Evolutionary conservation across 1,140 invertebrate species (phyloP), one percentile per base, ranked within the genome.

Genomic region (Physella acuta): DNA sequence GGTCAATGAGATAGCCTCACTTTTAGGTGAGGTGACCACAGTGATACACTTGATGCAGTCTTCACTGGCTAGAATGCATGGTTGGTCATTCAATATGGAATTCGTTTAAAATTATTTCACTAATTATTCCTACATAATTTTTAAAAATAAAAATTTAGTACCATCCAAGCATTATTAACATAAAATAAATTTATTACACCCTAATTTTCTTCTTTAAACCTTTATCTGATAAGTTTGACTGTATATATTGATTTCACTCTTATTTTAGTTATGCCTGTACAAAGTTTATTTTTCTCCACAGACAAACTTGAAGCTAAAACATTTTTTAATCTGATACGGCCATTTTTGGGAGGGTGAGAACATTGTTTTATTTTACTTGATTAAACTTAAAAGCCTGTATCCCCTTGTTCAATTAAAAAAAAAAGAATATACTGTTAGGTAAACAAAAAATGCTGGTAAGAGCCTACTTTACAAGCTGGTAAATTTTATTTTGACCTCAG

Each of bases 321-420:
- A 33, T 81, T 81, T 58, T 81, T 80, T 66, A 76, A 81, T 72
- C 56, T 69, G 17, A 28, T 79, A 36, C 67, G 80, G 26, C 80
- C 80, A 33, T 82, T 75, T 70, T 75, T 82, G 20, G 68, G 60
- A 58, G 80, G 80, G 80, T 81, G 73, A 68, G 77, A 30, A 1
- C 1, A 39, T 26, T 69, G 30, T 20, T 51, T 3, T 33, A 49
- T 49, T 20, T 11, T 44, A 28, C 8, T 20, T 33, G 3, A 4
- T n/a, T 30, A 16, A 20, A 30, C 16, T 49, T 44, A 30, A 0
- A 14, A 53, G 28, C 14, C 16, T 5, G 5, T 30, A 24, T 26
- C 3, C 30, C 24, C n/a, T 34, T 53, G 44, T 53, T 53, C 14
- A 30, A 3, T 24, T 20, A 49, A 39, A 24, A 60, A 34, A 34